Evolutionary conservation across 2,888 invertebrate species (phyloP).

Genomic region (Stomorhina lunata): DNA sequence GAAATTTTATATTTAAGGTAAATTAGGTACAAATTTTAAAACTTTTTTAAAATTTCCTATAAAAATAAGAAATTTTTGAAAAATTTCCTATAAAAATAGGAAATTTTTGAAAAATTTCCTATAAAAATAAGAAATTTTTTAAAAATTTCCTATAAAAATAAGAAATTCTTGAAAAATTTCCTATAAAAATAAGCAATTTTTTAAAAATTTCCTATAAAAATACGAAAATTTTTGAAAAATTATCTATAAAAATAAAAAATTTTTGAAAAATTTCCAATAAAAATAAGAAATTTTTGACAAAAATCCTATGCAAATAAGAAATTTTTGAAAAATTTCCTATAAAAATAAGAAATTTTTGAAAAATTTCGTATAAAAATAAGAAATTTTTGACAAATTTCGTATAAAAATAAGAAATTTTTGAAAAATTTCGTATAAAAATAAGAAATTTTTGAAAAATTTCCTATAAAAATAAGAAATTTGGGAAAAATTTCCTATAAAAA

Average conservation of each 20-base stretch:
- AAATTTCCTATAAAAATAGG: not conserved
- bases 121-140: not conserved
- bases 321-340: not conserved
- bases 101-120: not conserved
- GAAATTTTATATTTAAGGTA: constrained; percentile 81
- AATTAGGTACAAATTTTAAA: no score
- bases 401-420: not conserved
- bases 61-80: not conserved
- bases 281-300: not conserved
- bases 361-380: no score
- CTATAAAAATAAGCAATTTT: not conserved
- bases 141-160: no score
- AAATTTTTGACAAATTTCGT: not conserved
- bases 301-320: not conserved
- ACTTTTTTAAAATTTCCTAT: not conserved
- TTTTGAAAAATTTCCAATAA: not conserved
- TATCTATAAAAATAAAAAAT: not conserved
- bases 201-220: no score
- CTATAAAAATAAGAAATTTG: not conserved
- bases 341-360: constrained; percentile 80
- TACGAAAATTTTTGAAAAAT: not conserved
- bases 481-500: no score
- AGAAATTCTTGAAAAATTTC: not conserved
- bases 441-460: not conserved
- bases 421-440: no score